Conservation (phyloP, 2,797 vertebrate species). For the Centropyge bicolor region DNA sequence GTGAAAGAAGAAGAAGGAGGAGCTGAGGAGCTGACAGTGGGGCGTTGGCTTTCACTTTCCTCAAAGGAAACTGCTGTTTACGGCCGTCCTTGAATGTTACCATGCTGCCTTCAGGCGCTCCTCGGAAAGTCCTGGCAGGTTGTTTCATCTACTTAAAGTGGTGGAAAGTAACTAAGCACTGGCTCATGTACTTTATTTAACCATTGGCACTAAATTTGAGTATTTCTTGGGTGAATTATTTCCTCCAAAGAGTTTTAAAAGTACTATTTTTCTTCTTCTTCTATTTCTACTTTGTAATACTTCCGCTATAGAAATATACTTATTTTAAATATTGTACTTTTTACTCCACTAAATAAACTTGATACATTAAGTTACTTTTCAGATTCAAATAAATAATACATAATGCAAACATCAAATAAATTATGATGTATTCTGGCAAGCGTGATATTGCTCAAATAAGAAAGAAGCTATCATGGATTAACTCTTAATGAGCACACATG, state of each 20-base stretch:
- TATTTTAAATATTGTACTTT: too few species aligned
- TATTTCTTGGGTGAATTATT: not conserved
- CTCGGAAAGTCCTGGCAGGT: not conserved
- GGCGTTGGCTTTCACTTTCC: conserved; percentile 70
- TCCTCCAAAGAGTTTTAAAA: not conserved
- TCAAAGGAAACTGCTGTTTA: conserved; percentile 12
- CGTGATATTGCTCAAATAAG: too few species aligned
- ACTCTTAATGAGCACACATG: too few species aligned
- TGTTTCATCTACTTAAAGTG: not conserved
- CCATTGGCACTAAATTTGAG: not conserved
- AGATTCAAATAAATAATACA: too few species aligned
- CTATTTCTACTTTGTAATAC: not conserved
- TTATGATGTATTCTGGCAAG: too few species aligned
- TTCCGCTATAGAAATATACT: too few species aligned
- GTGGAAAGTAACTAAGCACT: not conserved
- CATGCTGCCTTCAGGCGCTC: conserved; percentile 35
- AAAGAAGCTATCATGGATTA: too few species aligned
- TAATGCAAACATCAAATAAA: too few species aligned
- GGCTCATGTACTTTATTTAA: not conserved
- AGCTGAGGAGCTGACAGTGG: conserved; percentile 11
- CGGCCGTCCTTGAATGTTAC: too few species aligned
- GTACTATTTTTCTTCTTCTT: not conserved
- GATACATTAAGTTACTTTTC: too few species aligned
- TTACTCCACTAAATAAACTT: too few species aligned
- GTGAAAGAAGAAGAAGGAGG: not conserved